Evolutionary conservation across 2,113 vertebrate species (phyloP).

Genomic region (Carassius auratus): DNA sequence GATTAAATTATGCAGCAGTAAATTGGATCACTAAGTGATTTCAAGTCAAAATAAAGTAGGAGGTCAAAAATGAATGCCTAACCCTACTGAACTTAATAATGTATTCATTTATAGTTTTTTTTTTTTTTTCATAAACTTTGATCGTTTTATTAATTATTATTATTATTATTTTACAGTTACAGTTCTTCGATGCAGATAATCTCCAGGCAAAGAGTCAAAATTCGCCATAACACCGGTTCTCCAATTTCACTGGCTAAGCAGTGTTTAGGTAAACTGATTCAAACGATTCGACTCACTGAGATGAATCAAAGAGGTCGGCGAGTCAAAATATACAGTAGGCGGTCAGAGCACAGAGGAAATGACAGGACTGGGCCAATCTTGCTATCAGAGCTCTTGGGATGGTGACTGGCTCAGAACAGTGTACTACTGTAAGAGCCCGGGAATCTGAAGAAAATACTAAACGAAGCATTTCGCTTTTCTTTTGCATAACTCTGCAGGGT

Average conservation of each 20-base stretch:
- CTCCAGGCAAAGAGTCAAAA: background rate
- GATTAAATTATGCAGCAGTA: no score
- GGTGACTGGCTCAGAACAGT: background rate
- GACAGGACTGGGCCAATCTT: background rate
- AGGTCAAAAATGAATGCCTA: background rate
- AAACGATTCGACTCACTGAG: background rate
- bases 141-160: background rate
- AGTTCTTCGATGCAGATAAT: background rate
- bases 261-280: background rate
- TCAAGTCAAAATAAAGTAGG: no score
- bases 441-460: background rate
- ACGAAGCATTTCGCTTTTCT: background rate
- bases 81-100: background rate
- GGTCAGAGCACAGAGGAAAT: slow-evolving; percentile 3
- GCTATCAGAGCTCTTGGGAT: background rate
- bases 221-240: background rate
- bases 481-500: background rate
- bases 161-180: background rate
- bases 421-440: background rate
- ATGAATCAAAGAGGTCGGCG: background rate
- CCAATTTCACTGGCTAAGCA: background rate
- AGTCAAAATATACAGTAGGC: background rate
- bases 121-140: background rate
- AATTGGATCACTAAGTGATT: no score
- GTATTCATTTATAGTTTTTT: background rate